phyloP scores from a whole-genome alignment of 2,888 invertebrate genomes.

The Tineola bisselliella region DNA sequence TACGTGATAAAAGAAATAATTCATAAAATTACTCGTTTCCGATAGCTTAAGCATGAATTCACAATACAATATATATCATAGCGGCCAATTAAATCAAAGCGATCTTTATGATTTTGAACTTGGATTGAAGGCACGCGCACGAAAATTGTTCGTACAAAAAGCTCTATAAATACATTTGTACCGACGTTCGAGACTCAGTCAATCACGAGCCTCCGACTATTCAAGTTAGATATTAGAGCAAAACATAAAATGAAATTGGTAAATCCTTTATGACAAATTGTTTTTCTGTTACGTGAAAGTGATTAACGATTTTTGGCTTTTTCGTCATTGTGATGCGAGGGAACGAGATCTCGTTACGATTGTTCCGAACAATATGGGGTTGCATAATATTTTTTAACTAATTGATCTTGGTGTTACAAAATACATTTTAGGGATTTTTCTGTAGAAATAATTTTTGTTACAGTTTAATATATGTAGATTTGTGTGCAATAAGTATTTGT shows the following conservation, averaged over 20 bases:
- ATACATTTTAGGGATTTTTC: not conserved
- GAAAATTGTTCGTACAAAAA: not conserved
- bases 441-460: not conserved
- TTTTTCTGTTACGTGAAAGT: conserved; percentile 12
- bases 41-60: not conserved
- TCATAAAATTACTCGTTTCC: conserved; percentile 4
- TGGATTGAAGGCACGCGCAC: conserved; percentile 9
- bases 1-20: not conserved
- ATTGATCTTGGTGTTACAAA: conserved; percentile 9
- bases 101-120: conserved; percentile 12
- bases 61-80: not conserved
- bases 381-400: conserved; percentile 1
- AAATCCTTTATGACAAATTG: conserved; percentile 22
- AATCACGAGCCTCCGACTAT: not conserved
- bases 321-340: conserved; percentile 2
- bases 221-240: conserved; percentile 18
- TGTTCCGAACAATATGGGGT: not conserved
- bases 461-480: not conserved
- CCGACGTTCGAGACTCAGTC: not conserved
- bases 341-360: conserved; percentile 2
- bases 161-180: conserved; percentile 11
- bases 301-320: conserved; percentile 14
- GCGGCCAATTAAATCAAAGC: not conserved
- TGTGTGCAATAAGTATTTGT: too few relatives aligned
- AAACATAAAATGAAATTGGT: conserved; percentile 40